Conservation (phyloP, 2,888 invertebrate genomes). For the Brachyopa scutellaris region DNA sequence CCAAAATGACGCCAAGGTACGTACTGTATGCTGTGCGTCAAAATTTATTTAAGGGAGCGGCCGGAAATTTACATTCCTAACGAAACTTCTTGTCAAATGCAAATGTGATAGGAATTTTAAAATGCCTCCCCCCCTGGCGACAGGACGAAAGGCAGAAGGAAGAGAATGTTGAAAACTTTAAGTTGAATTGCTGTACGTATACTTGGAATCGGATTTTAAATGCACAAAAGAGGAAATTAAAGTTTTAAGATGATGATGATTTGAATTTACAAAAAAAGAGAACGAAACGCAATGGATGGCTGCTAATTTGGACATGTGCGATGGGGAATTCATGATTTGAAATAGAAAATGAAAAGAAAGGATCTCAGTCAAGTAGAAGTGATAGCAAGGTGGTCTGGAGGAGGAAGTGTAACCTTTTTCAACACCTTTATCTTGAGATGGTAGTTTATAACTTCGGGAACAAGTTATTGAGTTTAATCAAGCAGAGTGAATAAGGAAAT, state of each 20-base stretch:
- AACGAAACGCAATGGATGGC: conserved; percentile 45
- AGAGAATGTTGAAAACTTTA: not conserved
- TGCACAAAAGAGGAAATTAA: conserved; percentile 27
- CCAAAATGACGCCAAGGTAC: no score
- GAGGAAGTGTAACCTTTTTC: no score
- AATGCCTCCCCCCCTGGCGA: conserved; percentile 12
- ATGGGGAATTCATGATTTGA: conserved; percentile 19
- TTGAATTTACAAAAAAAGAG: conserved; percentile 49
- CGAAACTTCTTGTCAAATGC: conserved; percentile 63
- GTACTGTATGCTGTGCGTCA: not conserved
- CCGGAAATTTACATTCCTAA: conserved; percentile 67
- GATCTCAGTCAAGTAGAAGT: not conserved
- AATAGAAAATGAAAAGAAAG: no score
- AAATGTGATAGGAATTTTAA: conserved; percentile 62
- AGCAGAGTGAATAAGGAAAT: no score
- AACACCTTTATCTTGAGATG: no score
- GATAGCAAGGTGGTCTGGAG: not conserved
- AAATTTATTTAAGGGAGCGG: conserved; percentile 53
- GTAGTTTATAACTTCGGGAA: no score
- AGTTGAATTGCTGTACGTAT: not conserved
- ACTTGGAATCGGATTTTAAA: not conserved
- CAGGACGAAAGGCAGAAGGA: not conserved
- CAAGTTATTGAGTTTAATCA: no score
- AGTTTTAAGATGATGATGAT: conserved; percentile 38
- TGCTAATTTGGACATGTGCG: conserved; percentile 44